Base-by-base conservation (phyloP, 2,888 invertebrate genomes). In the Globia sparganii region DNA sequence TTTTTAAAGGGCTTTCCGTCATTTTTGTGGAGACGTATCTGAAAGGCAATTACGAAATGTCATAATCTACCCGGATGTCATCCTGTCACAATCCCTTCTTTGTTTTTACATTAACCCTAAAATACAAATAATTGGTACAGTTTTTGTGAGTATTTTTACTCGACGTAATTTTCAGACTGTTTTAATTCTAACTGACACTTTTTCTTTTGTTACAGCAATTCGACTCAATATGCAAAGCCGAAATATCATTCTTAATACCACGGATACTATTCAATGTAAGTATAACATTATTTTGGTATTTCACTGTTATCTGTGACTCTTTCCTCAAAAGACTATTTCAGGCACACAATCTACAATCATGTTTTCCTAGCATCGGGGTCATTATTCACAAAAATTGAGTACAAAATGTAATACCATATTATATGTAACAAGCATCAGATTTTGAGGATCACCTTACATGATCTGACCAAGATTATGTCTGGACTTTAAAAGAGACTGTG, bases 181-280 rank as follows among this genome's bases (percentile, higher is more conserved):
- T 56, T 34, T 34, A n/a, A 61, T 66, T 28, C 21, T 67, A 34
- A 77, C 8, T 21, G 0, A 2, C 0, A n/a, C 3, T 53, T 46
- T 74, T 78, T 85, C 80, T 86, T 91, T 94, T 95, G 94, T 96
- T 97, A 71, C 97, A 98, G 98, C 97, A 98, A 97, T 98, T 98
- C 93, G 98, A 98, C 95, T 97, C 97, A 69, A 97, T 98, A 92
- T 98, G 98, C 93, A 98, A 98, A 97, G 98, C 98, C 67, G 98
- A 98, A 96, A 97, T 98, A 93, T 97, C 97, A 80, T 98, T 98
- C 95, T 97, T 98, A 96, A 97, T 98, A 92, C 97, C 97, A 86
- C 97, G 98, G 94, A 97, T 98, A 90, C 93, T 98, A 85, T 95
- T 98, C 87, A 98, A 98, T 94, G 98, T 98, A 96, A 98, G 98